Evolutionary conservation across 2,113 vertebrate species (phyloP), one percentile per base, ranked within the genome.

Genomic region (Cinclus mexicanus): DNA sequence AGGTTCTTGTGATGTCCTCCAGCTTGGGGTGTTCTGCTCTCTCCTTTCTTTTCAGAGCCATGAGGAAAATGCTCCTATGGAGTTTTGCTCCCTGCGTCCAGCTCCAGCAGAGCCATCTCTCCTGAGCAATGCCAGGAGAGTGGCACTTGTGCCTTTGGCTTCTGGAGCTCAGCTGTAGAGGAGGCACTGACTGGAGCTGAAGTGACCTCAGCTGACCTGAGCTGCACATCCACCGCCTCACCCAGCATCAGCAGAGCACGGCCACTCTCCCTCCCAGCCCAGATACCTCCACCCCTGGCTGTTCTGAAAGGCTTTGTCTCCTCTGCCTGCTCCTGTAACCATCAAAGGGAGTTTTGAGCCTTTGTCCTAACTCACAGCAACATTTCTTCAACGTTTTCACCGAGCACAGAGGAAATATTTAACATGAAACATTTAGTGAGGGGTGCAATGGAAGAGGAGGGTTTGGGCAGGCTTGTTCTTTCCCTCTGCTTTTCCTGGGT

Each of bases 281-380:
- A 89, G 64, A 82, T 28, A 67, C 56, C 68, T 60, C 65, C 13
- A 7, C 16, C 71, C 68, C 77, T 0, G 0, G 28, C 49, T 88
- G 80, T 42, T 67, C 44, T 71, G 23, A 64, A 86, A 61, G 53
- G 53, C 31, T 61, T 80, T 87, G 77, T 53, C 82, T 88, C 90
- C 69, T 71, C 96, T 93, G 75, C 47, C 85, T 74, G 64, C 39
- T 92, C 57, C 60, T 89, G 88, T 90, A 93, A 92, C 44, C 76
- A 65, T 92, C 92, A 96, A 90, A 92, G 18, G 60, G 80, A 78
- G 82, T 75, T 64, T 9, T 64, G 37, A 93, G 60, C 64, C 69
- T 69, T 92, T 17, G 1, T 49, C 25, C 31, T 71, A 42, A 61
- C 10, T 37, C 52, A 31, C 29, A 90, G 86, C 65, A 77, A 35